A percentile compares a stretch with the other conserved stretches of the same genome.
Conservation (phyloP, 1,140 invertebrate species). For the Bombus breviceps region DNA sequence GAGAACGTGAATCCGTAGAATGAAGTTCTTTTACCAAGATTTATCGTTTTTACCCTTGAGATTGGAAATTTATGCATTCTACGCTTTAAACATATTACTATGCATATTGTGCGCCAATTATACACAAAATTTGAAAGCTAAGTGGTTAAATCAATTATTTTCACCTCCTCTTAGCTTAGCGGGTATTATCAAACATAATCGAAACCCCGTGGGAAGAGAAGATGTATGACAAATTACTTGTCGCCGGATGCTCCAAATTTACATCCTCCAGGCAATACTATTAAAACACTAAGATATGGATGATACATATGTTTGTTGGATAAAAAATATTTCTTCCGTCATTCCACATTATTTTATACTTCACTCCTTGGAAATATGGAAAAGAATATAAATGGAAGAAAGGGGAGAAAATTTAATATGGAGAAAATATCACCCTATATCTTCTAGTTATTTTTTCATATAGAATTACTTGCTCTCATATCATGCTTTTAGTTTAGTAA, state of each 20-base stretch:
- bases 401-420: neutral
- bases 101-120: too few species aligned
- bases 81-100: neutral
- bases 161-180: neutral
- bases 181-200: neutral
- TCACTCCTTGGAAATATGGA: neutral
- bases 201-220: neutral
- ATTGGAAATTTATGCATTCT: neutral
- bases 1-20: neutral
- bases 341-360: neutral
- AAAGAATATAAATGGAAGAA: neutral
- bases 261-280: neutral
- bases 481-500: neutral
- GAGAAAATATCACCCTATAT: neutral
- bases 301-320: neutral
- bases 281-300: neutral
- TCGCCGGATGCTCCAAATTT: neutral
- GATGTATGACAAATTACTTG: neutral
- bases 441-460: neutral
- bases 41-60: neutral
- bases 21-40: neutral
- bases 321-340: conserved; percentile 2
- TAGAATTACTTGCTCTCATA: neutral
- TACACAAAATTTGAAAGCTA: neutral
- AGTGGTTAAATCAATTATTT: neutral